These are phyloP conservation scores for Limonius californicus DNA, from an alignment of 1,140 invertebrate species.

Conservation along the genomic window DNA sequence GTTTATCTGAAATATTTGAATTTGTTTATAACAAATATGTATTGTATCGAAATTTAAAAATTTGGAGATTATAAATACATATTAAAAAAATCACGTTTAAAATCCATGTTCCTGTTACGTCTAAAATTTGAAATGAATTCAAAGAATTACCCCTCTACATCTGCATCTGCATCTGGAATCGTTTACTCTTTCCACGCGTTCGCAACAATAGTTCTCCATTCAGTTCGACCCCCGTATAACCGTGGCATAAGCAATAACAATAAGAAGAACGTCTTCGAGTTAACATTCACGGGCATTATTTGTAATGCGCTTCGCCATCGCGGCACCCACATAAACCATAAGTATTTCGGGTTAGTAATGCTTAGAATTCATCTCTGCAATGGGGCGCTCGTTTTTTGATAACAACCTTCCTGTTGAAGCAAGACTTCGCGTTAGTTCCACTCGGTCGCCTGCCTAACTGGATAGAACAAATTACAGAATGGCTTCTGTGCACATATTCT, in stretches of 20 bases:
- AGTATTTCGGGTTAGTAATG: constrained; percentile 25
- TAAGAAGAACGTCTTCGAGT: constrained; percentile 6
- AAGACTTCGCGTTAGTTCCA: constrained; percentile 40
- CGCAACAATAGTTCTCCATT: no score
- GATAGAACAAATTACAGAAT: constrained; percentile 43
- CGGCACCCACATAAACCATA: constrained; percentile 30
- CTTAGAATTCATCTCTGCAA: constrained; percentile 28
- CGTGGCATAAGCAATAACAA: not conserved
- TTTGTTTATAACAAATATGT: no score
- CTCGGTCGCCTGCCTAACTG: constrained; percentile 44
- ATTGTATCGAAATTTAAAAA: no score
- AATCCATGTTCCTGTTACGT: no score
- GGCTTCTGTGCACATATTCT: constrained; percentile 28
- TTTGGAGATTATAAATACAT: no score
- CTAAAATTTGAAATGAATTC: no score
- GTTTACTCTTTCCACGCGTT: no score
- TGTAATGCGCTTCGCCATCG: constrained; percentile 25
- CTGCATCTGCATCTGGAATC: no score
- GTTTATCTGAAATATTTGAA: no score
- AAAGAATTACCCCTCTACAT: no score
- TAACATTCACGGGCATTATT: constrained; percentile 12
- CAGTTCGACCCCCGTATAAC: no score
- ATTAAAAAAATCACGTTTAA: no score
- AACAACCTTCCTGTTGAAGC: constrained; percentile 31
- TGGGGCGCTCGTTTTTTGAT: constrained; percentile 32